Evolutionary conservation across 2,797 vertebrate species (phyloP).

Genomic region (Pitangus sulphuratus): DNA sequence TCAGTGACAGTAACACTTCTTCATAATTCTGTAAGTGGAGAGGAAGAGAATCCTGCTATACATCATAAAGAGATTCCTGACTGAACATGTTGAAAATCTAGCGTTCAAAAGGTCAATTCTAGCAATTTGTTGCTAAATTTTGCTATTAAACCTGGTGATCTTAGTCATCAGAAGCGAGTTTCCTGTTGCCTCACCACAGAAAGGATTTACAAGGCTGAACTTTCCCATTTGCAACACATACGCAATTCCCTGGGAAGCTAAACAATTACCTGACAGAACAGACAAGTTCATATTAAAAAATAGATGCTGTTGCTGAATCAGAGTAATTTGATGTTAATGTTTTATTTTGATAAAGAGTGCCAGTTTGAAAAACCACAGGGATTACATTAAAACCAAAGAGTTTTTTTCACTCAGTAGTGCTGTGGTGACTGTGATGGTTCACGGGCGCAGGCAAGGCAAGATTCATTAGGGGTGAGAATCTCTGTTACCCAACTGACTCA

Average conservation of each 20-base stretch:
- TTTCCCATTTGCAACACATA: not conserved
- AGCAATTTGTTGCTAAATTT: not conserved
- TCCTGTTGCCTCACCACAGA: not conserved
- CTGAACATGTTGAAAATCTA: not conserved
- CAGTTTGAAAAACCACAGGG: not conserved
- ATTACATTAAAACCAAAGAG: not conserved
- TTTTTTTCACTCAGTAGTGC: not conserved
- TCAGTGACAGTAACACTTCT: not conserved
- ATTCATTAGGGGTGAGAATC: not conserved
- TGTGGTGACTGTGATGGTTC: not conserved
- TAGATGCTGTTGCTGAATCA: constrained; percentile 19
- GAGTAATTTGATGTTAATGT: constrained; percentile 12
- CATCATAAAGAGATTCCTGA: not conserved
- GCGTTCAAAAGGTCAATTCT: not conserved
- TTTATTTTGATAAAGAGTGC: not conserved
- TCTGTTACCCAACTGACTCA: not conserved
- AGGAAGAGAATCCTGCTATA: not conserved
- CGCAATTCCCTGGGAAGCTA: not conserved
- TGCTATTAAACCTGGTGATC: not conserved
- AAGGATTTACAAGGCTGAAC: constrained; percentile 2
- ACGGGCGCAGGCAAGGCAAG: not conserved
- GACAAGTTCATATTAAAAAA: constrained; percentile 15
- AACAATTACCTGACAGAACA: constrained; percentile 20
- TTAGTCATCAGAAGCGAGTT: not conserved
- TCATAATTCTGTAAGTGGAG: not conserved